Evolutionary conservation across 2,113 vertebrate genomes (phyloP), one percentile per base, ranked within the genome.

Genomic region (Carassius auratus): DNA sequence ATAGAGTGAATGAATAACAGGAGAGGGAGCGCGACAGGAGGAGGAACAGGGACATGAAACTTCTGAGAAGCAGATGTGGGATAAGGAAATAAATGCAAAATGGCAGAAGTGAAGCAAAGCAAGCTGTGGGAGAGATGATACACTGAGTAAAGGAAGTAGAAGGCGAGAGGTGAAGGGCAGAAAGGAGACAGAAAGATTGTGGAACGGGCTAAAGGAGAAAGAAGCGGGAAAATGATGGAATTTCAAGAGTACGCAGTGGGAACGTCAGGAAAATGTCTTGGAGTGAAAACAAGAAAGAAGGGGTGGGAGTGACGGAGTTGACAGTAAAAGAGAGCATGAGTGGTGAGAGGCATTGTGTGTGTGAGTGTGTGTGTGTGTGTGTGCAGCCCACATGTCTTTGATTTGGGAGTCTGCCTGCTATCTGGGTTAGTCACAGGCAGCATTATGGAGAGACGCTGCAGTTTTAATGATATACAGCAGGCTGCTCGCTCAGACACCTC

Each of bases 381-480:
- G 57, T 77, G 48, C 42, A 68, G 84, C 86, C 76, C 87, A 87
- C 68, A 85, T 90, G 88, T 86, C 88, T 90, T 89, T 90, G 88
- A 90, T 90, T 90, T 89, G 84, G 81, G 82, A 88, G 86, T 87
- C 88, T 87, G 81, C 86, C 88, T 88, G 84, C 86, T 88, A 89
- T 91, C 87, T 87, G 87, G 88, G 89, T 89, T 88, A 89, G 84
- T 85, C 90, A 69, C 84, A 90, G 85, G 83, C 86, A 88, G 88
- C 78, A 73, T 83, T 81, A 87, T 48, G 68, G 76, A 79, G 81
- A 88, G 88, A 82, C 84, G 21, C 66, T 83, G 81, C 82, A 75
- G 85, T 76, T 74, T 85, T 91, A 91, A 91, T 91, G 90, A 91
- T 89, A 91, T 90, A 89, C 90, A 90, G 89, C 88, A 91, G 89